Percentiles rank a stretch among this genome's conserved stretches.
These are phyloP conservation scores for Loriculus beryllinus DNA, from an alignment of 2,797 vertebrate species.

Conservation along the genomic window DNA sequence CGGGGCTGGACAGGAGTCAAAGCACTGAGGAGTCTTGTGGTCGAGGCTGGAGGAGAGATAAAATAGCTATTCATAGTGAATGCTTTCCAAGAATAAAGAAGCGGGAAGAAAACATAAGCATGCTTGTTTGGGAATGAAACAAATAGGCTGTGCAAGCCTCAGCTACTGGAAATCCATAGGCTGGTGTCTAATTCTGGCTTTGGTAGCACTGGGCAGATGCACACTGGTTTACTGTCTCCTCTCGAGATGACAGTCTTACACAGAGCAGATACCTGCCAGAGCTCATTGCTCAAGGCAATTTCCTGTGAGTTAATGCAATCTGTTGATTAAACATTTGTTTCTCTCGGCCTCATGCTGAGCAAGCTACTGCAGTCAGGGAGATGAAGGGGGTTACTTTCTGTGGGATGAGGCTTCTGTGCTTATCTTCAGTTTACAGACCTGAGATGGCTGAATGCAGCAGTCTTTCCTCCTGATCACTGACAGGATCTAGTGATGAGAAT, in stretches of 20 bases:
- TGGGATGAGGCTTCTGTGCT: neutral
- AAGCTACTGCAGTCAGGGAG: constrained; percentile 24
- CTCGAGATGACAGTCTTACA: neutral
- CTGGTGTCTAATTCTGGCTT: constrained; percentile 1
- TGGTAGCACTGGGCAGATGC: neutral
- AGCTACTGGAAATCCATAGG: constrained; percentile 1
- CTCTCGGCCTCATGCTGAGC: constrained; percentile 61
- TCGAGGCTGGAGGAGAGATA: neutral
- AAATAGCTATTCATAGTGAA: neutral
- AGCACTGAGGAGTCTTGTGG: neutral
- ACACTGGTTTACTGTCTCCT: neutral
- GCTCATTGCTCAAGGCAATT: constrained; percentile 49
- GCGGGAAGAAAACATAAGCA: constrained; percentile 4
- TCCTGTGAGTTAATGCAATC: constrained; percentile 60
- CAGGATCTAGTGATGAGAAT: neutral
- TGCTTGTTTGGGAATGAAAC: constrained; percentile 14
- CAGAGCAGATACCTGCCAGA: constrained; percentile 57
- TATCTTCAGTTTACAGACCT: neutral
- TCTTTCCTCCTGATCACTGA: neutral
- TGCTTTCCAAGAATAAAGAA: constrained; percentile 51
- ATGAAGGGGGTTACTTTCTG: neutral
- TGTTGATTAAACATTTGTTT: constrained; percentile 57
- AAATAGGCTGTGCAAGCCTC: neutral
- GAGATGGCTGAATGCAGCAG: neutral
- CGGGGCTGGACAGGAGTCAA: neutral